phyloP scores from a whole-genome alignment of 2,113 vertebrate species.

The Chloropsis hardwickii region DNA sequence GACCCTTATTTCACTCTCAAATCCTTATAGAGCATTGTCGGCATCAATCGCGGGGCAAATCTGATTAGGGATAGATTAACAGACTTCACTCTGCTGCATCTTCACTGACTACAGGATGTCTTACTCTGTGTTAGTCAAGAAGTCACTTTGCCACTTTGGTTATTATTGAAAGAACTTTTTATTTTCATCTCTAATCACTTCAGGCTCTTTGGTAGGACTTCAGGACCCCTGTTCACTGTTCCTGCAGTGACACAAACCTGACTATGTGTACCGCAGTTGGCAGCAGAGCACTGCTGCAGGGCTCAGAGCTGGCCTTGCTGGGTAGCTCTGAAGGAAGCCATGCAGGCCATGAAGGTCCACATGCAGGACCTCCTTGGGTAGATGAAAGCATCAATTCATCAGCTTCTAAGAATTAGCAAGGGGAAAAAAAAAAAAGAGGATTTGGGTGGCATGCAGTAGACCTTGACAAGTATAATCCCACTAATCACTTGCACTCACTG shows the following conservation, averaged over 20 bases:
- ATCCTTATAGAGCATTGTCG: neutral
- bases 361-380: neutral
- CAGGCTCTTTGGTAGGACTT: neutral
- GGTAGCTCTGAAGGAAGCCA: neutral
- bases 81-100: neutral
- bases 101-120: neutral
- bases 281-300: neutral
- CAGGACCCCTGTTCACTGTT: neutral
- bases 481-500: neutral
- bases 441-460: neutral
- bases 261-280: neutral
- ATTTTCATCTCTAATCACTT: neutral
- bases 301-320: neutral
- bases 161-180: neutral
- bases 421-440: neutral
- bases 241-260: neutral
- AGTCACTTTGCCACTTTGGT: neutral
- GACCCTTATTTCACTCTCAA: neutral
- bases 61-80: neutral
- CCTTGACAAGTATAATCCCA: neutral
- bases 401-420: neutral
- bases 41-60: neutral
- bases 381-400: neutral
- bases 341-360: neutral
- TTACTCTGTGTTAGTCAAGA: neutral